Percentiles rank a stretch among this genome's conserved stretches.
Conservation (phyloP, 2,888 invertebrate genomes). For the Venusia cambrica region DNA sequence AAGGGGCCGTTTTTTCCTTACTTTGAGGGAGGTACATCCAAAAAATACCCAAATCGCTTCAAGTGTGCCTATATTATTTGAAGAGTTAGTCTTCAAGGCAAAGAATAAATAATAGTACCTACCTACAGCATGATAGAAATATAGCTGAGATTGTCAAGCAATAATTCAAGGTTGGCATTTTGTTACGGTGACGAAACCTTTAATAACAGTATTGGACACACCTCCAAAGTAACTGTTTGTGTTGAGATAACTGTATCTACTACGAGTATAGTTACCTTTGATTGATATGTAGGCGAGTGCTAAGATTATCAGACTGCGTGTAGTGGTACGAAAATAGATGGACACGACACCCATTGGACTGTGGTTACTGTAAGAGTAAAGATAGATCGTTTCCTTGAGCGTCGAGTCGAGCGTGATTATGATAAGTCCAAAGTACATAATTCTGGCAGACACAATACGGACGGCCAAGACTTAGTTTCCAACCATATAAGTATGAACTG, state of each 20-base stretch:
- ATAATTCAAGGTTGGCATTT: slow-evolving; percentile 8
- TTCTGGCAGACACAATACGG: slow-evolving; percentile 13
- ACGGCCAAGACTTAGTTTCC: slow-evolving; percentile 7
- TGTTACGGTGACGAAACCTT: slow-evolving; percentile 9
- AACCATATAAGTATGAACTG: slow-evolving; percentile 11
- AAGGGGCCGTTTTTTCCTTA: too few species aligned
- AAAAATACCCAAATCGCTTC: too few species aligned
- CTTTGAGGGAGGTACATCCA: too few species aligned
- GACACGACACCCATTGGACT: slow-evolving; percentile 3
- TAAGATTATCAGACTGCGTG: too few species aligned
- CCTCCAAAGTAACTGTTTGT: slow-evolving; percentile 17
- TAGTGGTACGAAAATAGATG: background rate
- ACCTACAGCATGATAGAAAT: too few species aligned
- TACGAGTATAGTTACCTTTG: too few species aligned
- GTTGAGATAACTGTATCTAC: background rate
- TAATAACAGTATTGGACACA: slow-evolving; percentile 17
- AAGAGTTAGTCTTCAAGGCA: too few species aligned
- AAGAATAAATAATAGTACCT: too few species aligned
- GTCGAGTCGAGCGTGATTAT: too few species aligned
- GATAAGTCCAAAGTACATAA: slow-evolving; percentile 21
- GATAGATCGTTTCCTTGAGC: slow-evolving; percentile 8
- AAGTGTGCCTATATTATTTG: too few species aligned
- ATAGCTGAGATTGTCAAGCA: too few species aligned
- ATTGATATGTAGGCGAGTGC: too few species aligned
- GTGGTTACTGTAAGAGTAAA: background rate